Conservation (phyloP, 2,113 vertebrate species). For the Tragelaphus buxtoni region DNA sequence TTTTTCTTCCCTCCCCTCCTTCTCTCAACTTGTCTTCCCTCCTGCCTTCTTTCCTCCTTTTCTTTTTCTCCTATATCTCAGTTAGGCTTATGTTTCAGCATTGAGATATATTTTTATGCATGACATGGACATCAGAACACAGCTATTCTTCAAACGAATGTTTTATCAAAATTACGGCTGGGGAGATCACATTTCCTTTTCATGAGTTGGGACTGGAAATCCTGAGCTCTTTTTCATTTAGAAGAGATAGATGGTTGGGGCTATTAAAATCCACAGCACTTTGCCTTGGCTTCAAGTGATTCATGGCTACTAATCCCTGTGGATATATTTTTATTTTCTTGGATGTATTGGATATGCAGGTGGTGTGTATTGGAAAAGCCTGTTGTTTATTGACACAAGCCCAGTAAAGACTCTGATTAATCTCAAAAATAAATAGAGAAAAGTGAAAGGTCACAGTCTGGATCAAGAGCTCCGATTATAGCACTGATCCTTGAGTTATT, state of each 20-base stretch:
- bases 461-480: slow-evolving; percentile 48
- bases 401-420: slow-evolving; percentile 51
- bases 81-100: not conserved
- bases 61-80: not conserved
- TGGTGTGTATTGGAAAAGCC: slow-evolving; percentile 20
- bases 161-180: not conserved
- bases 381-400: slow-evolving; percentile 46
- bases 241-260: not conserved
- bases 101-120: not conserved
- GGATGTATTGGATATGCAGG: slow-evolving; percentile 56
- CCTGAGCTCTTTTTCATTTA: not conserved
- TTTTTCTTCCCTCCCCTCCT: not conserved
- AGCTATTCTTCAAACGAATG: not conserved
- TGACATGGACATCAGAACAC: not conserved
- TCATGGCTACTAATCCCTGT: slow-evolving; percentile 42
- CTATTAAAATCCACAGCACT: slow-evolving; percentile 34
- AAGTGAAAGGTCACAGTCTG: slow-evolving; percentile 62
- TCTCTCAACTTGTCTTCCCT: not conserved
- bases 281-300: slow-evolving; percentile 47
- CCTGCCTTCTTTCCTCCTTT: not conserved
- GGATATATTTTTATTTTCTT: slow-evolving; percentile 65
- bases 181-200: not conserved
- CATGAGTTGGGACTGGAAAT: not conserved
- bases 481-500: slow-evolving; percentile 55
- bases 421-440: slow-evolving; percentile 66